Base-by-base conservation (phyloP, 2,797 vertebrate genomes). In the Jordanella pulchra region DNA sequence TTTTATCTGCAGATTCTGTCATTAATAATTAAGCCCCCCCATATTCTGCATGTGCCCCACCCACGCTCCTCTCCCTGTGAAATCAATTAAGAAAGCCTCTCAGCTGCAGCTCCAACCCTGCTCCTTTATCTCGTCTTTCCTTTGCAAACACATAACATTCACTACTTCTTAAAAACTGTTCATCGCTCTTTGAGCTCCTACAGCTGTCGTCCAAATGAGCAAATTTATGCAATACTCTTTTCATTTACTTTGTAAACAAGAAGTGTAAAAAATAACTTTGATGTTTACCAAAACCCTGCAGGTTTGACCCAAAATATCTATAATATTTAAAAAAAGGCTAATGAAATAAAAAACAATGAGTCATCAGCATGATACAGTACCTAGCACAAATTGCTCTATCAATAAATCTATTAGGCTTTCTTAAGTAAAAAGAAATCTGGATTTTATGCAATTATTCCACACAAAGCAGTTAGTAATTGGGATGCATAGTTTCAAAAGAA, bases 1-100 rank as follows among this genome's bases (percentile, higher is more conserved):
- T 94, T 94, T 93, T 91, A 93, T 93, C 92, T 89, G 87, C 89
- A 92, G 90, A 93, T 91, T 93, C 91, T 91, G 91, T 89, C 88
- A 94, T 94, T 94, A 94, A 94, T 94, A 93, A 93, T 94, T 93
- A 93, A 93, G 82, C 81, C 90, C 86, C 85, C 84, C 80, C 88
- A 89, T 79, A 89, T 88, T 90, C 87, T 85, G 81, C 85, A 89
- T 90, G 89, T 80, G 85, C 90, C 89, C 91, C 93, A 83, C 89
- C 89, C 89, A 83, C 85, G 87, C 90, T 89, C 82, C 80, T 91
- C 90, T 94, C 94, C 94, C 92, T 93, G 91, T 94, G 92, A 94
- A 94, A 94, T 94, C 93, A 94, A 94, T 94, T 94, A 94, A 86
- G 91, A 88, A 44, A 87, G 91, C 88, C 80, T 91, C 91, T 93